A percentile compares a stretch with the other conserved stretches of the same genome.
Evolutionary conservation across 2,113 vertebrate genomes (phyloP).

Genomic region (Octodon degus): DNA sequence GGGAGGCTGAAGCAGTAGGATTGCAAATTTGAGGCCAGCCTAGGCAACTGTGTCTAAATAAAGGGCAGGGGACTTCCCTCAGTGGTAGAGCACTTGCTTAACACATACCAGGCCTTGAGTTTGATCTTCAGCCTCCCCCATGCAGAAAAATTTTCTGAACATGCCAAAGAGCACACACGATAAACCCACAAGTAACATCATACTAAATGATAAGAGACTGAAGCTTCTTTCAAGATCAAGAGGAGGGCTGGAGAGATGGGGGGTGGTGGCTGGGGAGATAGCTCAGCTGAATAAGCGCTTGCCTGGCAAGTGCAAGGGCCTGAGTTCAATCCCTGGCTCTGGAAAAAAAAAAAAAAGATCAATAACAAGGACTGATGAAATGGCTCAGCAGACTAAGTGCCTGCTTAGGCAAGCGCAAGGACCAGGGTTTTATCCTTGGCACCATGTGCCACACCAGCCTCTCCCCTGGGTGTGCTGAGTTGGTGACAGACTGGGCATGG

Average conservation of each 20-base stretch:
- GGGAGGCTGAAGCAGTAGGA: not conserved
- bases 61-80: not conserved
- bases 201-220: not conserved
- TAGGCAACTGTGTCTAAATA: not conserved
- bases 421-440: too few species aligned
- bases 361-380: too few species aligned
- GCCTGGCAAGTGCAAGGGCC: too few species aligned
- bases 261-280: too few species aligned
- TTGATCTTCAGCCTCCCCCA: not conserved
- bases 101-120: not conserved
- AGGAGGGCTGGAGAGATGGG: too few species aligned
- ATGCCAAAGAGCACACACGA: not conserved
- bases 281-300: too few species aligned
- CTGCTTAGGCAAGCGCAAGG: too few species aligned
- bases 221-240: not conserved
- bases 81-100: not conserved
- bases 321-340: too few species aligned
- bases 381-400: too few species aligned
- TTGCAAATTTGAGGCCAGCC: not conserved
- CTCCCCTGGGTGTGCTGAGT: too few species aligned
- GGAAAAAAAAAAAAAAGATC: not conserved
- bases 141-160: conserved; percentile 21
- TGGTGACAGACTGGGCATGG: too few species aligned
- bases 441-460: too few species aligned
- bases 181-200: not conserved